A percentile compares a stretch with the other conserved stretches of the same genome.
These are phyloP conservation scores for Catharus fuscescens DNA, from an alignment of 2,113 vertebrate species.

Conservation along the genomic window DNA sequence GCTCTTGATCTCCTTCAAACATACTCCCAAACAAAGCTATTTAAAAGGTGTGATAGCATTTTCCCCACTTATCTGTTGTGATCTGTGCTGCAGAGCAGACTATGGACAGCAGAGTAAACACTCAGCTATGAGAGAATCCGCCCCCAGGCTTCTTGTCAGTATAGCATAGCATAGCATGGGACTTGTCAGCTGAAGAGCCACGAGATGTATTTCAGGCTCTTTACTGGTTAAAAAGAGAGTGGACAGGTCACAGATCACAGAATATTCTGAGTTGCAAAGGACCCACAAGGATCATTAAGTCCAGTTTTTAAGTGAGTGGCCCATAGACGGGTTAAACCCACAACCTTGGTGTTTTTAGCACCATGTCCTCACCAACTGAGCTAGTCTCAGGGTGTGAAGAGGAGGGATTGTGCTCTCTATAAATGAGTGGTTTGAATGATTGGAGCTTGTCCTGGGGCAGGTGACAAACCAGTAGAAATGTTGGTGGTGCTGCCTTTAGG, in stretches of 20 bases:
- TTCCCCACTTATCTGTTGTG: neutral
- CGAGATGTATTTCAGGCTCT: neutral
- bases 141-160: neutral
- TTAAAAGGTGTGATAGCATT: neutral
- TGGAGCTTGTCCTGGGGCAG: neutral
- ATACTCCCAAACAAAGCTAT: neutral
- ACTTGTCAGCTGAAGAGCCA: neutral
- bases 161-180: neutral
- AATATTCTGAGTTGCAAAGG: neutral
- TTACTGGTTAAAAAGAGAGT: neutral
- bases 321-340: neutral
- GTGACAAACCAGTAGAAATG: neutral
- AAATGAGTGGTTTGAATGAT: neutral
- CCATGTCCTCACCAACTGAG: neutral
- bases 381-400: neutral
- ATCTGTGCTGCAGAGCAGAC: neutral
- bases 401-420: neutral
- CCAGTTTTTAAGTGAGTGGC: neutral
- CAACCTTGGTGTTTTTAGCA: neutral
- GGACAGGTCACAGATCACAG: neutral
- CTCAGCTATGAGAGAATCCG: neutral
- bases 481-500: neutral
- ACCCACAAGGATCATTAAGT: neutral
- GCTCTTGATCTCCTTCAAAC: neutral
- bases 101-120: neutral